Conservation (phyloP, 2,113 vertebrate species). For the Heterotilapia buettikoferi region DNA sequence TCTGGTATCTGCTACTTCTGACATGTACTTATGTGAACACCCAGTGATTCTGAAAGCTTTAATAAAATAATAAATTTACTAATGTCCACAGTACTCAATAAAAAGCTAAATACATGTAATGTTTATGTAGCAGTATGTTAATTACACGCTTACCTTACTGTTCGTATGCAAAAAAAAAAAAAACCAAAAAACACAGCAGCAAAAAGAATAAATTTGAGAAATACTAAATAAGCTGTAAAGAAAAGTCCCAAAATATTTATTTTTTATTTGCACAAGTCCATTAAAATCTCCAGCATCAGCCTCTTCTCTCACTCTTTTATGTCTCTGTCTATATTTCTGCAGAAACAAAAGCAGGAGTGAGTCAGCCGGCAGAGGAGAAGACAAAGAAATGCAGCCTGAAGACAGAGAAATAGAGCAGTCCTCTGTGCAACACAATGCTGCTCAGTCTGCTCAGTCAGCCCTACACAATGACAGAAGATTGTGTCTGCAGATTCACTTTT, state of each 20-base stretch:
- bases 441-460: slow-evolving; percentile 32
- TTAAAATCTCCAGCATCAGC: neutral
- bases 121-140: neutral
- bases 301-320: neutral
- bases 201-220: neutral
- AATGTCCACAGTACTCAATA: neutral
- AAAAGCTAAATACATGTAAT: neutral
- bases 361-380: slow-evolving; percentile 43
- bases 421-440: slow-evolving; percentile 12
- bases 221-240: neutral
- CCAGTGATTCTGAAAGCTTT: too few species aligned
- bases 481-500: slow-evolving; percentile 41
- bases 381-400: slow-evolving; percentile 45
- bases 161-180: neutral
- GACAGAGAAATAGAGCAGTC: slow-evolving; percentile 42
- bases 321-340: slow-evolving; percentile 21
- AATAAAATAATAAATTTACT: too few species aligned
- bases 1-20: neutral
- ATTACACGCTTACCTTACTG: neutral
- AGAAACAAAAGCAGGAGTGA: slow-evolving; percentile 50
- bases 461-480: slow-evolving; percentile 37
- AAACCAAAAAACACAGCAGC: neutral
- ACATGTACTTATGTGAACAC: neutral
- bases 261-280: neutral
- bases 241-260: neutral